Evolutionary conservation across 2,797 vertebrate genomes (phyloP), one percentile per base, ranked within the genome.

Genomic region (Hemibagrus guttatus): DNA sequence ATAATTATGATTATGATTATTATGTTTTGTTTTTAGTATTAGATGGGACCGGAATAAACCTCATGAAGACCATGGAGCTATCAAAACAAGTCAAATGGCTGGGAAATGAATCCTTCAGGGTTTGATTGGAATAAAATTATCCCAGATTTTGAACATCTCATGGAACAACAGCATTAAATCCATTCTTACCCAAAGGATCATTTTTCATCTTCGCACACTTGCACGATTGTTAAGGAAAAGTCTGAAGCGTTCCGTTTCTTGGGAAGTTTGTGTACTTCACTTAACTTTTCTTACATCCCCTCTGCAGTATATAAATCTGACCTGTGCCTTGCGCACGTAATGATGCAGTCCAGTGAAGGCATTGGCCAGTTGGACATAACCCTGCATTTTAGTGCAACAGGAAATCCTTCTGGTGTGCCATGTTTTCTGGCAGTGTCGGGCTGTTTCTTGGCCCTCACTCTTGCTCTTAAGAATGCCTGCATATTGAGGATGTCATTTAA

Each of bases 401-500:
- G 59, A 76, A 75, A 39, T 76, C 78, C 63, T 66, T 81, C 23
- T 42, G 42, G 23, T 64, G 79, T 31, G 61, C 58, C 66, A 66
- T 79, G 31, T 35, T 54, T 9, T 79, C 35, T 78, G 21, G 61
- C 63, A 68, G 2, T 2, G 59, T 56, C 23, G 12, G 80, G 26
- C 31, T 35, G 17, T 86, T 89, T 75, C 84, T 91, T 92, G 87
- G 90, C 91, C 84, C 90, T 87, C 49, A 75, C 80, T 85, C 79
- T 81, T 74, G 88, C 86, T 89, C 78, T 87, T 81, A 69, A 86
- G 87, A 91, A 91, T 90, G 90, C 87, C 88, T 85, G 86, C 85
- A 89, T 75, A 82, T 85, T 89, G 86, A 94, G 91, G 92, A 92
- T 92, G 92, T 92, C 85, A 93, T 94, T 94, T 91, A 92, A 90